Percentiles rank a stretch among this genome's conserved stretches.
These are phyloP conservation scores for Heteractis magnifica DNA, from an alignment of 92 coral and sea anemone species.

Conservation along the genomic window DNA sequence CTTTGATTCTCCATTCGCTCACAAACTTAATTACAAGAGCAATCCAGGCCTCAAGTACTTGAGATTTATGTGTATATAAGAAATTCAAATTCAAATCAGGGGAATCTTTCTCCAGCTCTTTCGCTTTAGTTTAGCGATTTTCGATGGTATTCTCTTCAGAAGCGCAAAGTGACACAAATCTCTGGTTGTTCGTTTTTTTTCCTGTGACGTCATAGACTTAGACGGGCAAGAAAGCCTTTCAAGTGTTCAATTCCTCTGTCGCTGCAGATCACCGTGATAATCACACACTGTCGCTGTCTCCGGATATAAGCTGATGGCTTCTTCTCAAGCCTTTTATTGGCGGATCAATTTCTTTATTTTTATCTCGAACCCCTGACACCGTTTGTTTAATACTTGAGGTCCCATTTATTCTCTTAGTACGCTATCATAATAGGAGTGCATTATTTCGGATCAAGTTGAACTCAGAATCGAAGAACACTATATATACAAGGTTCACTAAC, in stretches of 20 bases:
- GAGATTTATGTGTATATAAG: neutral
- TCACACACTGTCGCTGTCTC: slow-evolving; percentile 23
- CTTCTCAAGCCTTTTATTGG: slow-evolving; percentile 47
- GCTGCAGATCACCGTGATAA: slow-evolving; percentile 36
- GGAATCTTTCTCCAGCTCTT: neutral
- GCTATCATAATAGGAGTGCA: slow-evolving; percentile 24
- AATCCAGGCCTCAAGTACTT: neutral
- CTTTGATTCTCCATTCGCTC: neutral
- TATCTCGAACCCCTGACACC: slow-evolving; percentile 37
- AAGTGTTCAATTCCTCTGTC: slow-evolving; percentile 30
- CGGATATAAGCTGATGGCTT: slow-evolving; percentile 48
- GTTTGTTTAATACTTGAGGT: slow-evolving; percentile 46
- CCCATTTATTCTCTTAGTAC: slow-evolving; percentile 23
- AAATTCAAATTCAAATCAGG: neutral
- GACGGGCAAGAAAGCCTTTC: slow-evolving; percentile 30
- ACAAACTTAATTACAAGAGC: neutral
- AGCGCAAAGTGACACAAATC: slow-evolving; percentile 31
- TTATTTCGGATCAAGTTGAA: slow-evolving; percentile 16
- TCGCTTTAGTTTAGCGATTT: neutral
- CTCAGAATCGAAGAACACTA: neutral
- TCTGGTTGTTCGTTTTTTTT: slow-evolving; percentile 17
- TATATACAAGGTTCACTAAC: neutral
- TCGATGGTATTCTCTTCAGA: slow-evolving; percentile 1
- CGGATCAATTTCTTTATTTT: slow-evolving; percentile 52
- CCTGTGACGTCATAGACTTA: slow-evolving; percentile 43